phyloP scores from a whole-genome alignment of 2,888 invertebrate genomes.

The Argyresthia goedartella region DNA sequence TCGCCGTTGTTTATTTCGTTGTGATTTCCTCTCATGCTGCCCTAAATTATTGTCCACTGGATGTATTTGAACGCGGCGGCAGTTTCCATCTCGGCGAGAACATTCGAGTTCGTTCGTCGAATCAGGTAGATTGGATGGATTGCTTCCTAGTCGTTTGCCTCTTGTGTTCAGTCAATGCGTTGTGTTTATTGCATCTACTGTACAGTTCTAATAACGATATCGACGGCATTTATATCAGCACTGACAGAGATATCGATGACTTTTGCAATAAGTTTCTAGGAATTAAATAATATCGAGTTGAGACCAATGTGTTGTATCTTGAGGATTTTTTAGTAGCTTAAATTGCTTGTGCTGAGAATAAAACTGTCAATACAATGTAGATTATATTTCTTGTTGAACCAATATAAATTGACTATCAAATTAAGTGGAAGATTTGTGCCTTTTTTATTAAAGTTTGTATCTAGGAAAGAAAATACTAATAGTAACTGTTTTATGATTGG shows the following conservation, averaged over 20 bases:
- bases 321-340: not conserved
- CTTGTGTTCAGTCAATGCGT: constrained; percentile 74
- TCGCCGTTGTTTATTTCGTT: constrained; percentile 21
- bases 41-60: constrained; percentile 42
- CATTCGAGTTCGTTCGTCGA: constrained; percentile 77
- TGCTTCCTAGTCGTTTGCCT: constrained; percentile 76
- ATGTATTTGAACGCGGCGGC: constrained; percentile 36
- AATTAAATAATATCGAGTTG: constrained; percentile 24
- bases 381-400: no score
- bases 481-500: not conserved
- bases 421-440: not conserved
- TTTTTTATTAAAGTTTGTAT: not conserved
- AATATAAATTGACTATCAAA: not conserved
- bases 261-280: constrained; percentile 38
- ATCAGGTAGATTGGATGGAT: constrained; percentile 86
- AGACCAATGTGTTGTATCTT: no score
- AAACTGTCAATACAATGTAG: not conserved
- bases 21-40: constrained; percentile 65
- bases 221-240: constrained; percentile 21
- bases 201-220: constrained; percentile 40
- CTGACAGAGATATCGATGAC: constrained; percentile 46
- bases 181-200: constrained; percentile 74
- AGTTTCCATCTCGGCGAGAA: constrained; percentile 68
- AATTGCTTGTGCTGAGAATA: not conserved
- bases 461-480: not conserved